Percentiles rank a stretch among this genome's conserved stretches.
These are phyloP conservation scores for Karalla daura DNA, from an alignment of 2,797 vertebrate species.

Conservation along the genomic window DNA sequence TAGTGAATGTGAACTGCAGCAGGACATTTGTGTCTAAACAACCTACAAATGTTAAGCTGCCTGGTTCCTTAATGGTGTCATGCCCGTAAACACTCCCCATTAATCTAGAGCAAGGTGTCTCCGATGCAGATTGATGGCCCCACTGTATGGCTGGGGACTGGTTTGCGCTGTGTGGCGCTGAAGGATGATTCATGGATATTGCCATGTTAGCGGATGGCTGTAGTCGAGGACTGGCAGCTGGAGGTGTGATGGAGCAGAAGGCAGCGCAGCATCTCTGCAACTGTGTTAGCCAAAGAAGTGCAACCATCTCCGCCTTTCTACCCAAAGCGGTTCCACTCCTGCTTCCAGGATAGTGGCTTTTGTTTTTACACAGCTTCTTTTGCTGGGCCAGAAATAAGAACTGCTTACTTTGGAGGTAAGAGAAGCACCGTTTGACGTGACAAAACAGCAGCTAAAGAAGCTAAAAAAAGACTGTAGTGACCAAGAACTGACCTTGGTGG, in stretches of 20 bases:
- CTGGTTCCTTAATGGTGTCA: slow-evolving; percentile 23
- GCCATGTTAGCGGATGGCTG: slow-evolving; percentile 36
- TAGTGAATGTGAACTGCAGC: not conserved
- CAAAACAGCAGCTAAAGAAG: too few species aligned
- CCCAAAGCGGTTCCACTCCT: too few species aligned
- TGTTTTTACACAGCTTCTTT: too few species aligned
- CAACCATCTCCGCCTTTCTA: slow-evolving; percentile 36
- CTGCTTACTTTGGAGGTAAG: too few species aligned
- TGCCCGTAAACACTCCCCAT: slow-evolving; percentile 10
- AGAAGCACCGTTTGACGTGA: too few species aligned
- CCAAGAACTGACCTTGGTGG: too few species aligned
- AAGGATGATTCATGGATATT: slow-evolving; percentile 50
- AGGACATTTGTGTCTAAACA: slow-evolving; percentile 7
- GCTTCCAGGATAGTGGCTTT: too few species aligned
- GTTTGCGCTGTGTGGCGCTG: slow-evolving; percentile 15
- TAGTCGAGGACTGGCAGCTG: slow-evolving; percentile 41
- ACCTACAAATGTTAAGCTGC: slow-evolving; percentile 2
- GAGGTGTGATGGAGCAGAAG: slow-evolving; percentile 54
- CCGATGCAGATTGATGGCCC: slow-evolving; percentile 43
- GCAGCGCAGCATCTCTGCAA: slow-evolving; percentile 33
- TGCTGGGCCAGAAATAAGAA: too few species aligned
- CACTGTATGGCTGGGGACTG: slow-evolving; percentile 10
- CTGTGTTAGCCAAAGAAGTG: slow-evolving; percentile 18
- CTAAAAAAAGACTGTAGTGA: too few species aligned
- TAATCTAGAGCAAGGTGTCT: slow-evolving; percentile 29